Conservation (phyloP, 1,140 invertebrate species). For the Andricus grossulariae region DNA sequence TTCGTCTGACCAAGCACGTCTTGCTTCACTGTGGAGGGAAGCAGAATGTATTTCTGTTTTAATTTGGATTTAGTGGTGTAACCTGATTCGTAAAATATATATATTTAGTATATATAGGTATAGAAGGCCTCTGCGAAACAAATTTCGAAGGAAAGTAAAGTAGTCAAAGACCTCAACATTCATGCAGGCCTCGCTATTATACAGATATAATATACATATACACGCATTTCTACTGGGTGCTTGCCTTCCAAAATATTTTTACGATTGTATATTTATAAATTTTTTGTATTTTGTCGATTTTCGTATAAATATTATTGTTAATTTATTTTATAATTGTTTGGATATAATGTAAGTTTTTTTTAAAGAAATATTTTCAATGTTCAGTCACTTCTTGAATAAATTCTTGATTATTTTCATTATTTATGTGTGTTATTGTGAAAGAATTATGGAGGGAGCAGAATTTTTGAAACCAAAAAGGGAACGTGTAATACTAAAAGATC, state of each 20-base stretch:
- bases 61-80: conserved; percentile 10
- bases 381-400: not conserved
- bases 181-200: conserved; percentile 19
- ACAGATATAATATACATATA: conserved; percentile 13
- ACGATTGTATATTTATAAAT: not conserved
- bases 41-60: not conserved
- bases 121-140: conserved; percentile 17
- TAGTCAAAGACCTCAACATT: conserved; percentile 16
- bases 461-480: too few relatives aligned
- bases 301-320: not conserved
- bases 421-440: not conserved
- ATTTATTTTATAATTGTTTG: not conserved
- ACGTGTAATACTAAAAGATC: too few relatives aligned
- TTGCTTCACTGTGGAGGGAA: not conserved
- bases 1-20: not conserved
- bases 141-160: conserved; percentile 10
- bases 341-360: not conserved
- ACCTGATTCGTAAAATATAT: conserved; percentile 25
- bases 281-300: not conserved
- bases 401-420: not conserved
- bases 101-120: conserved; percentile 38
- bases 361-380: not conserved
- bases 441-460: too few relatives aligned
- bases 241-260: not conserved
- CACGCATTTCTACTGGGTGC: conserved; percentile 14